phyloP scores from a whole-genome alignment of 2,888 invertebrate genomes.

The Dasysyrphus albostriatus region DNA sequence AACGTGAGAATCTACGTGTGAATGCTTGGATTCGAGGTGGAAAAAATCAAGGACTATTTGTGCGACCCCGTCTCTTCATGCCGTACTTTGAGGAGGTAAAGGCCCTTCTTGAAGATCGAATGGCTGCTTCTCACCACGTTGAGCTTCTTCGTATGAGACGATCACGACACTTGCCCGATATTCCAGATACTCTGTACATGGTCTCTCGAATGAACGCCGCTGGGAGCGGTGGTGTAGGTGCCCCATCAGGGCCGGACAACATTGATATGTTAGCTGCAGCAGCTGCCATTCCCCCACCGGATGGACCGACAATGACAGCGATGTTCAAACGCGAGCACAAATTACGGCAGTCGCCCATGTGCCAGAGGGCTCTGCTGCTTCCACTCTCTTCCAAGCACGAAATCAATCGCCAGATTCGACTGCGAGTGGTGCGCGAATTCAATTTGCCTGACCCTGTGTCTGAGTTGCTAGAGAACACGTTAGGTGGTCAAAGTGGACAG shows the following conservation, averaged over 20 bases:
- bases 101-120: conserved; percentile 92
- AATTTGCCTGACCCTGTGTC: conserved; percentile 95
- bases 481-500: conserved; percentile 79
- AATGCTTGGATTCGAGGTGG: conserved; percentile 93
- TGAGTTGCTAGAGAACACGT: conserved; percentile 88
- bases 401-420: conserved; percentile 91
- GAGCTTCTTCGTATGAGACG: conserved; percentile 89
- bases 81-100: conserved; percentile 98
- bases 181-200: conserved; percentile 98
- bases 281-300: conserved; percentile 90
- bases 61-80: conserved; percentile 95
- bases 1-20: conserved; percentile 86
- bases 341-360: conserved; percentile 91
- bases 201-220: conserved; percentile 84
- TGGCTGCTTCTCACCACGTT: conserved; percentile 88
- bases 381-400: conserved; percentile 91
- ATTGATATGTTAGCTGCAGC: conserved; percentile 88
- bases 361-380: conserved; percentile 90
- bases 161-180: conserved; percentile 90
- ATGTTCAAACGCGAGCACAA: conserved; percentile 95
- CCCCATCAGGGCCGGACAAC: conserved; percentile 84
- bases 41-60: conserved; percentile 89
- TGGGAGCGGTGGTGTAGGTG: conserved; percentile 78
- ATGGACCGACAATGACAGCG: conserved; percentile 89
- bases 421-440: conserved; percentile 96